phyloP scores from a whole-genome alignment of 2,113 vertebrate genomes.

The Otis tarda region DNA sequence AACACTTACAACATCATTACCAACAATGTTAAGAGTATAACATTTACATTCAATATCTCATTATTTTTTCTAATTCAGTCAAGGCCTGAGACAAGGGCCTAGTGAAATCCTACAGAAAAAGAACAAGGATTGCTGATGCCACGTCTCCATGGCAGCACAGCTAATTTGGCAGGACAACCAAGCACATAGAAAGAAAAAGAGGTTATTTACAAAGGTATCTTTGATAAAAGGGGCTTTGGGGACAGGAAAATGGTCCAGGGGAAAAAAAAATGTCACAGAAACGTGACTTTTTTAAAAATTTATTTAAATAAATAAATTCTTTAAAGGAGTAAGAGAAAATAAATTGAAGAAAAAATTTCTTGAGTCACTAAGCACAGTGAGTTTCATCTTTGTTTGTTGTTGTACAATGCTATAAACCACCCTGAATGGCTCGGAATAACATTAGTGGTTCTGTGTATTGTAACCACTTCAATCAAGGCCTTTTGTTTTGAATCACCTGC shows the following conservation, averaged over 20 bases:
- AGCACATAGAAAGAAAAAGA: constrained; percentile 60
- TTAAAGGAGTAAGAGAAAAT: constrained; percentile 1
- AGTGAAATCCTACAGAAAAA: constrained; percentile 70
- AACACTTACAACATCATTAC: neutral
- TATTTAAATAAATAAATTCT: constrained; percentile 40
- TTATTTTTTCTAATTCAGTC: constrained; percentile 48
- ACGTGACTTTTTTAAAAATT: too few relatives aligned
- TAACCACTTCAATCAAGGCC: constrained; percentile 66
- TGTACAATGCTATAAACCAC: constrained; percentile 43
- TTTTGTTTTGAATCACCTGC: constrained; percentile 75
- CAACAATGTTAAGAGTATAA: constrained; percentile 7
- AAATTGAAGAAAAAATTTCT: neutral
- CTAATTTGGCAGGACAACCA: constrained; percentile 73
- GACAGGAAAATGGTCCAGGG: constrained; percentile 28
- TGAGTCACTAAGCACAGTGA: constrained; percentile 30
- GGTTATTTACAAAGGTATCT: constrained; percentile 74
- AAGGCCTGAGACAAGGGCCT: constrained; percentile 58
- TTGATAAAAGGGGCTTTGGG: constrained; percentile 59
- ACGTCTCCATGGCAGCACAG: constrained; percentile 73
- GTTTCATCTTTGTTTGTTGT: constrained; percentile 63
- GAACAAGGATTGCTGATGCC: constrained; percentile 66
- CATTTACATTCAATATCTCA: constrained; percentile 56
- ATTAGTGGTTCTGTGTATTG: constrained; percentile 63
- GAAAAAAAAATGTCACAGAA: constrained; percentile 3
- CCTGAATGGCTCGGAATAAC: constrained; percentile 59